phyloP scores from a whole-genome alignment of 2,113 vertebrate genomes.

The Tyrannus savana region DNA sequence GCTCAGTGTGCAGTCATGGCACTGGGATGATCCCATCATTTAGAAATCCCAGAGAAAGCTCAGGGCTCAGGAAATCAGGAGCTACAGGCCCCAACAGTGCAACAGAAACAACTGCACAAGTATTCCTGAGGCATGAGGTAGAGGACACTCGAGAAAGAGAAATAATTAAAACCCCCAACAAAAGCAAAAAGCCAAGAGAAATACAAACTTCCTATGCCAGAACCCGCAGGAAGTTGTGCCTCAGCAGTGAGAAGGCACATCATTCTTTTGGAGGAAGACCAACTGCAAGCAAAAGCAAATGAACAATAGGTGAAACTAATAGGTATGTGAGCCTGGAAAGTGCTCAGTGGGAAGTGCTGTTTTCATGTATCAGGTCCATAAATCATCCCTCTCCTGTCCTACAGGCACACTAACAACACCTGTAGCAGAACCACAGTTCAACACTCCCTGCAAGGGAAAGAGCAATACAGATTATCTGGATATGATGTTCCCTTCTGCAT shows the following conservation, averaged over 20 bases:
- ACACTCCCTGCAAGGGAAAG: not conserved
- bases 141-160: not conserved
- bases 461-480: not conserved
- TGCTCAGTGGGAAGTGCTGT: not conserved
- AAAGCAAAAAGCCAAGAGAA: not conserved
- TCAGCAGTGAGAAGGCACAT: not conserved
- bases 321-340: not conserved
- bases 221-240: not conserved
- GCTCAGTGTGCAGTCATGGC: accelerated
- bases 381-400: not conserved
- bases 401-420: not conserved
- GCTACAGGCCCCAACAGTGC: not conserved
- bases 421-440: not conserved
- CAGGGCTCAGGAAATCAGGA: not conserved
- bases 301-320: not conserved
- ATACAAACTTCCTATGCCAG: not conserved
- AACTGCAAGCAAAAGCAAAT: not conserved
- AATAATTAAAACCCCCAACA: not conserved
- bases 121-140: not conserved
- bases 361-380: not conserved
- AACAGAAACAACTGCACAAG: not conserved
- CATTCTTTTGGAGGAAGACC: not conserved
- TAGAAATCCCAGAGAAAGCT: not conserved
- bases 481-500: not conserved
- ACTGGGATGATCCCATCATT: not conserved